phyloP scores from a whole-genome alignment of 2,888 invertebrate species.

The Nowickia ferox region DNA sequence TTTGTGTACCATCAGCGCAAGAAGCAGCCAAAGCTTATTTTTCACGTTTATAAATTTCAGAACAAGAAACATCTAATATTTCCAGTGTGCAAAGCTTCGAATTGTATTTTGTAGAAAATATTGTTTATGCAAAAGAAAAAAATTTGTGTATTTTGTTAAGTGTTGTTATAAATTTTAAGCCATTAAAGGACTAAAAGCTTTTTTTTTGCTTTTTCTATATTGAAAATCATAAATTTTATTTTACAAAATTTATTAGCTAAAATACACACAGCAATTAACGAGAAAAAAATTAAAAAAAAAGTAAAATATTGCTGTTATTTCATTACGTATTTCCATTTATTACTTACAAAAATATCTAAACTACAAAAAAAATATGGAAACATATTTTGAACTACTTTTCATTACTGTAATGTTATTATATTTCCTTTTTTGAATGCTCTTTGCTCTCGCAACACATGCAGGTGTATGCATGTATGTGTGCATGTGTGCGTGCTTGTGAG shows the following conservation, averaged over 20 bases:
- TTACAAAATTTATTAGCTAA: conserved; percentile 36
- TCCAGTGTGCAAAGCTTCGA: no score
- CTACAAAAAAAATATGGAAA: conserved; percentile 2
- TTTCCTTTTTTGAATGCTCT: not conserved
- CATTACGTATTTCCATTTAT: conserved; percentile 32
- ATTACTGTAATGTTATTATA: conserved; percentile 1
- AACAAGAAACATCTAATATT: no score
- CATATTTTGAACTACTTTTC: conserved; percentile 24
- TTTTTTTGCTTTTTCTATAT: conserved; percentile 1
- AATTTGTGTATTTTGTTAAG: not conserved
- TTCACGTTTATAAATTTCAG: no score
- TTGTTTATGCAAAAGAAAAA: not conserved
- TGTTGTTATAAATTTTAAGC: conserved; percentile 13
- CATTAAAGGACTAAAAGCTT: conserved; percentile 12
- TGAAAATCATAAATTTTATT: conserved; percentile 42
- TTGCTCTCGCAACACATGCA: not conserved
- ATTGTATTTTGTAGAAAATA: no score
- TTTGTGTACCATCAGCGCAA: no score
- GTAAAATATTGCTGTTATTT: conserved; percentile 6
- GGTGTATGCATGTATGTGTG: conserved; percentile 6
- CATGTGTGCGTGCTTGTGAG: not conserved
- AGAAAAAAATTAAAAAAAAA: not conserved
- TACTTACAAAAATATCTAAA: conserved; percentile 2
- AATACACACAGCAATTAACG: conserved; percentile 3
- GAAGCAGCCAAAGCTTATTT: no score